Percentiles rank a stretch among this genome's conserved stretches.
Conservation (phyloP, 2,888 invertebrate species). For the Eilema griseolum region DNA sequence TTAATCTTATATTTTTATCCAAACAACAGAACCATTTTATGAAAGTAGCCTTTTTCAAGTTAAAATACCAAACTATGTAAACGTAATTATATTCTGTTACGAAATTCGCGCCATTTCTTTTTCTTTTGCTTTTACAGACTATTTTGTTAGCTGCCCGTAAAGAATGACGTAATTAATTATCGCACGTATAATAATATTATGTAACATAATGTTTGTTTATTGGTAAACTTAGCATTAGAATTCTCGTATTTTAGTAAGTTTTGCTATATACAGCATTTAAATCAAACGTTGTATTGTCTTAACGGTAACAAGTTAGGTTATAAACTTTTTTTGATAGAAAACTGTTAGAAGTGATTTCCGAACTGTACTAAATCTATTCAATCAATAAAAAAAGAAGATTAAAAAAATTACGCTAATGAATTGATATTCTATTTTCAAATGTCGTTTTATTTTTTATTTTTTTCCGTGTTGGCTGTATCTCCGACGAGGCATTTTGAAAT, state of each 20-base stretch:
- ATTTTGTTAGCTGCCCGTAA: neutral
- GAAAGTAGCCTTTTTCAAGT: neutral
- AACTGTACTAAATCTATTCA: neutral
- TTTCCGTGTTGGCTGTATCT: neutral
- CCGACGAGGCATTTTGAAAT: neutral
- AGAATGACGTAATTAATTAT: neutral
- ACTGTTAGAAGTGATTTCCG: neutral
- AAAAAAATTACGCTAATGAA: no score
- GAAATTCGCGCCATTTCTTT: neutral
- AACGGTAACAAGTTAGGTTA: conserved; percentile 4
- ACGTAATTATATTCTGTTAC: neutral
- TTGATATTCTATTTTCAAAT: no score
- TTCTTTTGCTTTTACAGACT: neutral
- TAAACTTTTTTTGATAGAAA: neutral
- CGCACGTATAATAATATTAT: neutral
- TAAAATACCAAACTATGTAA: neutral
- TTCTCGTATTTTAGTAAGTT: neutral
- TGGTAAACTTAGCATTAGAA: neutral
- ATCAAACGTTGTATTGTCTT: neutral
- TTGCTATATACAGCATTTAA: neutral
- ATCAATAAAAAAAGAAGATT: neutral
- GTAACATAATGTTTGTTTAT: neutral
- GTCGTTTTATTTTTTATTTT: no score
- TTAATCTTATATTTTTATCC: neutral
- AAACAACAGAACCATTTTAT: no score